phyloP scores from a whole-genome alignment of 1,140 invertebrate genomes.

The Lanistes nyassanus region DNA sequence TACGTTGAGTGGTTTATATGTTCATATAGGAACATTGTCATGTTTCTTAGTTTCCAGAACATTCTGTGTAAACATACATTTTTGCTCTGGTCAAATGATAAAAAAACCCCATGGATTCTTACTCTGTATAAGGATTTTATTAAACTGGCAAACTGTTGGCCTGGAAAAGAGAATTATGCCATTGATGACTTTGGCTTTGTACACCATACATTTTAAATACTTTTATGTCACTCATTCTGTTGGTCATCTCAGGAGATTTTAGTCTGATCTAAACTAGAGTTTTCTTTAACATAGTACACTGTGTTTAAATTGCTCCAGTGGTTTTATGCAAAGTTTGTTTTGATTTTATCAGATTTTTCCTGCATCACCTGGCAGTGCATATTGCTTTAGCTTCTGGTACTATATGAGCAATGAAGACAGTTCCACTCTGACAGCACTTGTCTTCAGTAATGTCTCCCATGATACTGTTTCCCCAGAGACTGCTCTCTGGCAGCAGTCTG shows the following conservation, averaged over 20 bases:
- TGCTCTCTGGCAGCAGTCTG: conserved; percentile 44
- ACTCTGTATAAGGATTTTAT: too few species aligned
- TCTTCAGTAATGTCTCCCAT: conserved; percentile 41
- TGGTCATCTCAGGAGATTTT: neutral
- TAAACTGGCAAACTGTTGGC: too few species aligned
- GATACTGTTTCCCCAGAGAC: conserved; percentile 44
- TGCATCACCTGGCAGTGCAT: conserved; percentile 15
- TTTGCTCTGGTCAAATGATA: too few species aligned
- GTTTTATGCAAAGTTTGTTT: too few species aligned
- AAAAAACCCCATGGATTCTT: too few species aligned
- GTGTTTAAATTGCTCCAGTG: conserved; percentile 34
- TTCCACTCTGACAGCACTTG: conserved; percentile 43
- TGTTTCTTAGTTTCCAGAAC: too few species aligned
- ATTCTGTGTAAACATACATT: too few species aligned
- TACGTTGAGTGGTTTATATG: neutral
- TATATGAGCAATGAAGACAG: conserved; percentile 59
- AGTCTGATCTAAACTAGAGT: neutral
- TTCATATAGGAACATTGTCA: too few species aligned
- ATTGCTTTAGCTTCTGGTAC: conserved; percentile 58
- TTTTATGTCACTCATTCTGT: neutral
- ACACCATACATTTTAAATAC: too few species aligned
- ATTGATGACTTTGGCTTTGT: too few species aligned
- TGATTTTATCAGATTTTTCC: neutral
- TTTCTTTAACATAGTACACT: conserved; percentile 26
- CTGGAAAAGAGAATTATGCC: too few species aligned